Base-by-base conservation (phyloP, 2,113 vertebrate genomes). In the Octodon degus region DNA sequence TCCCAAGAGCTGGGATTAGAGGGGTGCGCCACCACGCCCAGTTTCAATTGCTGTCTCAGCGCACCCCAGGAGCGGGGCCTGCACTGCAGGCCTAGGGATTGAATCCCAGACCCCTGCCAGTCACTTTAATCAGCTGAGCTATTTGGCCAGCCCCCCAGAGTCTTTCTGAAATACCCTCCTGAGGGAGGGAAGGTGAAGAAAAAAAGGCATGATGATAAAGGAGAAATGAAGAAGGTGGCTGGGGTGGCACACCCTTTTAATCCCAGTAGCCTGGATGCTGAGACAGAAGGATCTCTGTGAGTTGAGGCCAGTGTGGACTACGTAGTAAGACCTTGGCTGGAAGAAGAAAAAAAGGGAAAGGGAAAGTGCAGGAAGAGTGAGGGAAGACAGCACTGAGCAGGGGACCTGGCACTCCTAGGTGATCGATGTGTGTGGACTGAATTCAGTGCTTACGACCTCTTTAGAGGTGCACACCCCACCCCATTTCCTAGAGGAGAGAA, bases 131-230 rank as follows among this genome's bases (percentile, higher is more conserved):
- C 43, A 43, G 43, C 43, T 43, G 43, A 43, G 43, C 43, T 43
- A 43, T 43, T 43, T 43, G 43, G 43, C 43, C 43, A 43, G 43
- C 43, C 43, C 43, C n/a, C 55, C 30, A 47, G 16, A 65, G 24
- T 85, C 53, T 95, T 77, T 81, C 68, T 87, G 47, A 92, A 87
- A 86, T 60, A 68, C 37, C 60, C 40, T 68, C 43, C 47, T 47
- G 16, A 55, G 77, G 11, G 20, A 47, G 37, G 34, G 27, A 93
- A 91, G 68, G 53, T 5, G 63, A 43, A 68, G 50, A n/a, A 32
- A 27, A 85, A 76, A 63, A 86, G 34, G 34, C 30, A 81, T 63
- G 76, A 53, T 20, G 85, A 32, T 91, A 17, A 58, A 79, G 91
- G 32, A 60, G 55, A 60, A 62, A 74, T 47, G 17, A 95, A 77